Base-by-base conservation (phyloP, 2,113 vertebrate genomes). In the Xiphias gladius region DNA sequence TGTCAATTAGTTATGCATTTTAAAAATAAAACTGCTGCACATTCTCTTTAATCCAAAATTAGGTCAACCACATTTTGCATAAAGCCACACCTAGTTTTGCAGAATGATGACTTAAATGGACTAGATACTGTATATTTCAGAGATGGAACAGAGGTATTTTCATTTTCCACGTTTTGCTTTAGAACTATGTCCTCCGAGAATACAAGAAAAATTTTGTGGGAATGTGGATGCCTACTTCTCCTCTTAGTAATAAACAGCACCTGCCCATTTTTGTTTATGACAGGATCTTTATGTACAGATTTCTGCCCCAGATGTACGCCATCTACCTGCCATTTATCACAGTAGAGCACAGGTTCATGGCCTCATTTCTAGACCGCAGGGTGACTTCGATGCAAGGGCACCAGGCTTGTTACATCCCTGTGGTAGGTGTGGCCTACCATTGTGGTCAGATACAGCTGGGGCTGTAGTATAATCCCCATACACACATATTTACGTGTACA, bases 401-500 rank as follows among this genome's bases (percentile, higher is more conserved):
- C 22, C 48, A 32, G 57, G 63, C 43, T 62, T 58, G 52, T 78
- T n/a, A 35, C 39, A 76, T 63, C 62, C 17, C n/a, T 81, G 79
- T 55, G 76, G 79, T 52, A 85, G 88, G 88, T 77, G 82, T 85
- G 85, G 88, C 80, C 79, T 57, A 83, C 85, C 83, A 74, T 43
- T 89, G 88, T 89, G 88, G 84, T 84, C 39, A 78, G 19, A 86
- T 82, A 78, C 84, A 89, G 78, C 78, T 86, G 81, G 52, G 57
- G 72, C 46, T 81, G 26, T 43, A 64, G 75, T 20, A 37, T 61
- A 68, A 17, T n/a, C 19, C 16, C 62, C 30, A 76, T n/a, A 83
- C n/a, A 71, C n/a, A 43, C 3, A 52, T 12, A 67, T 2, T 37
- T 1, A 55, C 3, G 58, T 19, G 39, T 39, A 61, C 32, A 57